Base-by-base conservation (phyloP, 2,888 invertebrate species). In the Subacronicta megacephala region DNA sequence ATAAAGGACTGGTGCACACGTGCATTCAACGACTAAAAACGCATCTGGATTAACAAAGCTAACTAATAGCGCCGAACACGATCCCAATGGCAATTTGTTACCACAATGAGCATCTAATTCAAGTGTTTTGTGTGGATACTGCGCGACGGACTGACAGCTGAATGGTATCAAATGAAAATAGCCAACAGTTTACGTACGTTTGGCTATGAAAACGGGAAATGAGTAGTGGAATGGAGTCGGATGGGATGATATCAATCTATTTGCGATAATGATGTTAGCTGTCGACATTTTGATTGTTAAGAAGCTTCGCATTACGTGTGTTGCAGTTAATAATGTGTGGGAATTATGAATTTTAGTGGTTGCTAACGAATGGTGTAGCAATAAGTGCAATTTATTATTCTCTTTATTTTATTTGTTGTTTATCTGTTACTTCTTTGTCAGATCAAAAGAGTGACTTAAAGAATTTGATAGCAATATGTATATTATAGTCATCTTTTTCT, bases 21-120 rank as follows among this genome's bases (percentile, higher is more conserved):
- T 42, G 31, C 26, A 41, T 31, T 38, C 23, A 33, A 51, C 31
- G 26, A 38, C 44, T 45, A 45, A 66, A 59, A 68, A 42, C 42
- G 29, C 38, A 64, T 38, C 41, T 40, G 42, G 9, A 13, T 17
- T 31, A 13, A 62, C 62, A 67, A 65, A 62, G 61, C 52, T 60
- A 37, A 37, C 55, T 46, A 47, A 67, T 70, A 57, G 66, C 59
- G 41, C 46, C 31, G 66, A 64, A 59, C 52, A 55, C 62, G 55
- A 47, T 69, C 60, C 60, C 75, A 76, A 71, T 78, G 58, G 63
- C 75, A 71, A 78, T 79, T 78, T 71, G 77, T 70, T 65, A 47
- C 56, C 75, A 80, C 80, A 82, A 82, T 83, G 72, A 65, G 58
- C 62, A 53, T 75, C 68, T 77, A 77, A 82, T 81, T 78, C 74